A percentile compares a stretch with the other conserved stretches of the same genome.
Evolutionary conservation across 1,140 invertebrate genomes (phyloP).

Genomic region (Tetraneura akinire): DNA sequence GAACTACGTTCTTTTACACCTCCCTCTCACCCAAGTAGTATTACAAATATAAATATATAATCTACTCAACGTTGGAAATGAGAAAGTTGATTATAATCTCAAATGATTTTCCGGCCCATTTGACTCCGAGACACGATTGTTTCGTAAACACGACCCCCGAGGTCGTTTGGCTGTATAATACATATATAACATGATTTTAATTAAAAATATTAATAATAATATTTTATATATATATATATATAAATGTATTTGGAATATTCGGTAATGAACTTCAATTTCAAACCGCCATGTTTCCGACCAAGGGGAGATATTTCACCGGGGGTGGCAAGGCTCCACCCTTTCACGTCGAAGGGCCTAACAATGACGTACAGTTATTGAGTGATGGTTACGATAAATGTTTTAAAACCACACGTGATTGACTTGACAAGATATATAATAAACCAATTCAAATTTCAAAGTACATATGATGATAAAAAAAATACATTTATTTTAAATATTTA

Average conservation of each 20-base stretch:
- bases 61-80: not conserved
- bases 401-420: not conserved
- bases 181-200: not conserved
- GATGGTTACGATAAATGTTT: not conserved
- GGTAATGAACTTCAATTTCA: not conserved
- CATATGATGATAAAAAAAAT: too few relatives aligned
- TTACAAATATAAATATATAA: too few relatives aligned
- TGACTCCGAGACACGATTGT: not conserved
- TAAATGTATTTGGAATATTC: not conserved
- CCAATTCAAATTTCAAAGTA: too few relatives aligned
- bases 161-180: not conserved
- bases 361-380: not conserved
- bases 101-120: conserved; percentile 29
- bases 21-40: too few relatives aligned
- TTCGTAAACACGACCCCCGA: not conserved
- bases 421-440: not conserved
- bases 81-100: conserved; percentile 27
- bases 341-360: not conserved
- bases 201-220: too few relatives aligned
- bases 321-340: conserved; percentile 30
- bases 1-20: too few relatives aligned
- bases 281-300: conserved; percentile 24
- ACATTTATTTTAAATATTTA: too few relatives aligned
- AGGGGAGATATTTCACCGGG: not conserved
- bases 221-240: not conserved